These are phyloP conservation scores for Serranochromis macrocephalus DNA, from an alignment of 2,113 vertebrate genomes.

Conservation along the genomic window DNA sequence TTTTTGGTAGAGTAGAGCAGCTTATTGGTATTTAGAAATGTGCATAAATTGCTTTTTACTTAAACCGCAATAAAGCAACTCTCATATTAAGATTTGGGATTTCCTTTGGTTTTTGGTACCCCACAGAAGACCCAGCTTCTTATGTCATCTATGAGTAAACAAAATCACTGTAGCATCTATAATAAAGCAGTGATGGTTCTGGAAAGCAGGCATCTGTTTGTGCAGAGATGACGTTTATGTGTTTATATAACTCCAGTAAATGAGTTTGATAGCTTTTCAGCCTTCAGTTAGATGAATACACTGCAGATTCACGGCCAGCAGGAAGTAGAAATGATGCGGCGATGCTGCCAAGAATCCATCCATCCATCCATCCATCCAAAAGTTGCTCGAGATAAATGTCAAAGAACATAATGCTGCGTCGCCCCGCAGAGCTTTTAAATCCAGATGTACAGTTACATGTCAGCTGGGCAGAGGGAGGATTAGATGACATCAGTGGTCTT, in stretches of 20 bases:
- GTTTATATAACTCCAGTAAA: background rate
- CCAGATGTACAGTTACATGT: background rate
- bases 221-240: background rate
- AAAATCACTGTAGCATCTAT: background rate
- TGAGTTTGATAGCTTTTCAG: background rate
- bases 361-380: background rate
- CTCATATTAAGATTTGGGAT: background rate
- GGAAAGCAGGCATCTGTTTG: background rate
- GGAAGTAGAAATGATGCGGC: background rate
- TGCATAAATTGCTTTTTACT: background rate
- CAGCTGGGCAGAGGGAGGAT: background rate
- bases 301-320: background rate
- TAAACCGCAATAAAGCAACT: fast-evolving
- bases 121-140: background rate
- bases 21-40: background rate
- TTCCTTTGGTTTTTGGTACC: background rate
- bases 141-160: background rate
- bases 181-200: background rate
- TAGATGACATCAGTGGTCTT: background rate
- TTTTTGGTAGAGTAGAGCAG: background rate
- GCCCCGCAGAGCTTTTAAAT: background rate
- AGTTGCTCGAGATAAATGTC: background rate
- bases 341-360: background rate
- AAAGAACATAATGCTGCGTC: background rate
- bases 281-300: background rate